phyloP scores from a whole-genome alignment of 2,888 invertebrate genomes.

The Philonicus albiceps region DNA sequence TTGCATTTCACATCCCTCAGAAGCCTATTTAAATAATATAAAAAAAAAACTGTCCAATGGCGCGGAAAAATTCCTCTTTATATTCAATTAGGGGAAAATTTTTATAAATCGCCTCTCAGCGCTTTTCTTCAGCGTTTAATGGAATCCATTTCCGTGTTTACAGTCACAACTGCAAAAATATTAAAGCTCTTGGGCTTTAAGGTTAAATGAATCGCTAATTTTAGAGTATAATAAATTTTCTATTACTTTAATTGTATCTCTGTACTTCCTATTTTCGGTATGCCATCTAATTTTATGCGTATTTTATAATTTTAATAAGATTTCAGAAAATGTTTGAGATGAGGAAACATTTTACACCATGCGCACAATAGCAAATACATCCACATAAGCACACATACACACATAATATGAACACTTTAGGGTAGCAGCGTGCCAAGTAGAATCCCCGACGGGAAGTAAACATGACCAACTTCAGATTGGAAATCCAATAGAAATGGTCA shows the following conservation, averaged over 20 bases:
- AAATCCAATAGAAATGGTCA: not conserved
- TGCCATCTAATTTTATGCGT: not conserved
- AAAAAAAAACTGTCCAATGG: too few species aligned
- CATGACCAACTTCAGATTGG: not conserved
- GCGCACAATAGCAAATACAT: not conserved
- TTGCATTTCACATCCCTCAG: too few species aligned
- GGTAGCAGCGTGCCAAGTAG: not conserved
- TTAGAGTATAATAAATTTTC: not conserved
- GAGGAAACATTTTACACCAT: not conserved
- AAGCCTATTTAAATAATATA: too few species aligned
- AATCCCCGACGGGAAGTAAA: not conserved
- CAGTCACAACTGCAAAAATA: not conserved
- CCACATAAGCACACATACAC: not conserved
- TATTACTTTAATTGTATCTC: not conserved
- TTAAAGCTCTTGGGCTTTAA: not conserved
- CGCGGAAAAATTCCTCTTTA: too few species aligned
- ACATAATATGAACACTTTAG: not conserved
- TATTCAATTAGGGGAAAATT: too few species aligned
- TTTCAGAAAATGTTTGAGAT: not conserved
- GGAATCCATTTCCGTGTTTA: not conserved
- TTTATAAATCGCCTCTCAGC: not conserved
- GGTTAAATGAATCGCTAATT: not conserved
- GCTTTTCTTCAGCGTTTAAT: not conserved
- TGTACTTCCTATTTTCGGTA: not conserved
- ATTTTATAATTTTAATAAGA: not conserved